Base-by-base conservation (phyloP, 2,113 vertebrate genomes). In the Eulacestoma nigropectus region DNA sequence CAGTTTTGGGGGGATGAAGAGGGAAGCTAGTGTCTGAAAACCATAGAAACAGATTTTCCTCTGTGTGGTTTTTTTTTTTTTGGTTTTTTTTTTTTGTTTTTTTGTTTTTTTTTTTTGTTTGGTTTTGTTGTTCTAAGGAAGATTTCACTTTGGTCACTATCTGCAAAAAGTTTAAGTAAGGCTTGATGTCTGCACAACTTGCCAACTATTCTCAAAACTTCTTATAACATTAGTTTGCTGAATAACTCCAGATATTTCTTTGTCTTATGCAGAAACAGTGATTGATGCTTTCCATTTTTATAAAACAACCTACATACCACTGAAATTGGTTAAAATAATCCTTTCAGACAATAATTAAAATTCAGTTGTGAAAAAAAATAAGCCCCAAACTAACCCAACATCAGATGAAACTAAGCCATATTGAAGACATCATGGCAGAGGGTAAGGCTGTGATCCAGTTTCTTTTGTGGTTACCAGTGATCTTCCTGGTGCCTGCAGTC, bases 21-120 rank as follows among this genome's bases (percentile, higher is more conserved):
- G 30, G 84, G 46, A 95, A 95, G 29, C 25, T 85, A 46, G 56
- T 89, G 32, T 81, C 64, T 95, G 89, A 97, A 94, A 93, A 79
- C 67, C 67, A 72, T 62, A 91, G 78, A 93, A 95, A 84, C 64
- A 93, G 87, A 42, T 94, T 96, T 93, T 92, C 53, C 37, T 60
- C 4, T 74, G 7, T 57, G 20, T 55, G 21, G 21, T 8, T 2
- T 20, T 27, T 49, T 46, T 72, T 69, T 49, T 9, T 41, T 21
- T n/a, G 21, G 10, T 14, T 42, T 53, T 68, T 46, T 72, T 69
- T 49, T 9, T 39, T 1, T n/a, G n/a, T n/a, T n/a, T 8, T 2
- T 20, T 27, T 49, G 21, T 8, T 2, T 20, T 27, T 49, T 46
- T 72, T 69, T 49, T 9, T 39, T 1, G 20, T 41, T 21, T n/a